Evolutionary conservation across 2,797 vertebrate species (phyloP).

Genomic region (Pangasius mekongensis): DNA sequence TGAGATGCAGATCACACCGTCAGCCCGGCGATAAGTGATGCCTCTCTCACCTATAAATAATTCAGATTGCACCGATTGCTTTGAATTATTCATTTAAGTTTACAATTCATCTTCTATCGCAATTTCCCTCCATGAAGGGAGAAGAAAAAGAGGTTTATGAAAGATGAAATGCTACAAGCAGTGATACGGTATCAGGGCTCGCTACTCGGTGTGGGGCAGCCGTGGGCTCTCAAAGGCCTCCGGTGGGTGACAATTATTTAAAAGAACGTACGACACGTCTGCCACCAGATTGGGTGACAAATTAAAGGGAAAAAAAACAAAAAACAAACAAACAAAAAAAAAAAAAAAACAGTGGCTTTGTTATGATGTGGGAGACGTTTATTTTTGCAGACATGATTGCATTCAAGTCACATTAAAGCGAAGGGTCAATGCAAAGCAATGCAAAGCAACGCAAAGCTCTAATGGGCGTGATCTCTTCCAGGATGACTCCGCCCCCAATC

Average conservation of each 20-base stretch:
- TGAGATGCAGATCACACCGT: constrained; percentile 32
- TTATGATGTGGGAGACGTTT: no score
- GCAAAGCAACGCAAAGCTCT: not conserved
- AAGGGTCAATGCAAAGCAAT: not conserved
- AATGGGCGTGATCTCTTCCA: not conserved
- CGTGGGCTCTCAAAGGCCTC: not conserved
- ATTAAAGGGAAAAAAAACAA: not conserved
- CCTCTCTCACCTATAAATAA: constrained; percentile 74
- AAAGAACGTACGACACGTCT: no score
- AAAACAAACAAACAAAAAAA: not conserved
- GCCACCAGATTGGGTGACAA: not conserved
- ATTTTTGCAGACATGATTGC: not conserved
- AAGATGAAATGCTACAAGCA: constrained; percentile 39
- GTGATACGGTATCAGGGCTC: not conserved
- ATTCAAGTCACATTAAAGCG: not conserved
- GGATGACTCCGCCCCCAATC: not conserved
- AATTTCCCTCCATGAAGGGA: constrained; percentile 47
- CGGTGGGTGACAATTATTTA: not conserved
- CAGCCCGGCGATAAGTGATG: constrained; percentile 39
- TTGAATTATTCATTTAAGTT: constrained; percentile 81
- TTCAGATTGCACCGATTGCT: constrained; percentile 72
- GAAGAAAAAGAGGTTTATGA: constrained; percentile 47
- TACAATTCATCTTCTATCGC: constrained; percentile 60
- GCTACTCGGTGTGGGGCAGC: not conserved
- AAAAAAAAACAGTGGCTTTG: not conserved